Percentiles rank a stretch among this genome's conserved stretches.
Conservation (phyloP, 2,888 invertebrate genomes). For the Orgyia antiqua region DNA sequence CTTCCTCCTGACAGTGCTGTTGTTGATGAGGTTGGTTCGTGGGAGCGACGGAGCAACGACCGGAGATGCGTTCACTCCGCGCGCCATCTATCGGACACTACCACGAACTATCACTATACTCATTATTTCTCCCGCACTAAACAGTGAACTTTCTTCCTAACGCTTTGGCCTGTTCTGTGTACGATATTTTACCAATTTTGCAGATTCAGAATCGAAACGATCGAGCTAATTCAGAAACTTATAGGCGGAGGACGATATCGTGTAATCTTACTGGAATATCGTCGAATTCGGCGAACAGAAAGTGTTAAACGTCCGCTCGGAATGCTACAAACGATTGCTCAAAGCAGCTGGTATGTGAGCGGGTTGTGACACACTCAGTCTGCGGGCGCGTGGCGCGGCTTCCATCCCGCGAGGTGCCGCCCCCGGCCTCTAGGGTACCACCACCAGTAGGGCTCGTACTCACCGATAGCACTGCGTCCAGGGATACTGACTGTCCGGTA, state of each 20-base stretch:
- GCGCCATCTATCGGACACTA: conserved; percentile 36
- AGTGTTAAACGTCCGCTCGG: conserved; percentile 1
- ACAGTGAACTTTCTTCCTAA: conserved; percentile 14
- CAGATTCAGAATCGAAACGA: not conserved
- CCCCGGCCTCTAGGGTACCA: conserved; percentile 31
- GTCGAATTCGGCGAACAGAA: not conserved
- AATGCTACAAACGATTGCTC: conserved; percentile 1
- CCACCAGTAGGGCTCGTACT: conserved; percentile 17
- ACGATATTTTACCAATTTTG: not conserved
- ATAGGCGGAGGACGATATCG: not conserved
- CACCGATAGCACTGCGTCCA: conserved; percentile 19
- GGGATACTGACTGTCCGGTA: conserved; percentile 18
- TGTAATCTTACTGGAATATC: not conserved
- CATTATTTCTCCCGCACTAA: conserved; percentile 12
- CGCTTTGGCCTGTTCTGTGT: conserved; percentile 4
- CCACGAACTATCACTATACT: conserved; percentile 12
- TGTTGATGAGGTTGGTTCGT: not conserved
- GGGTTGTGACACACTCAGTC: conserved; percentile 24
- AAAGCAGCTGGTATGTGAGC: conserved; percentile 12
- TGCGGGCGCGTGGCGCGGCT: conserved; percentile 47
- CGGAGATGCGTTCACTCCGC: conserved; percentile 22
- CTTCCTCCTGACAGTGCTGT: not conserved
- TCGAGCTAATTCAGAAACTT: not conserved
- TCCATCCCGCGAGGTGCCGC: conserved; percentile 32
- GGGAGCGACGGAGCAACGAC: conserved; percentile 45